These are phyloP conservation scores for Lipophrys pholis DNA, from an alignment of 2,113 vertebrate genomes.

Conservation along the genomic window DNA sequence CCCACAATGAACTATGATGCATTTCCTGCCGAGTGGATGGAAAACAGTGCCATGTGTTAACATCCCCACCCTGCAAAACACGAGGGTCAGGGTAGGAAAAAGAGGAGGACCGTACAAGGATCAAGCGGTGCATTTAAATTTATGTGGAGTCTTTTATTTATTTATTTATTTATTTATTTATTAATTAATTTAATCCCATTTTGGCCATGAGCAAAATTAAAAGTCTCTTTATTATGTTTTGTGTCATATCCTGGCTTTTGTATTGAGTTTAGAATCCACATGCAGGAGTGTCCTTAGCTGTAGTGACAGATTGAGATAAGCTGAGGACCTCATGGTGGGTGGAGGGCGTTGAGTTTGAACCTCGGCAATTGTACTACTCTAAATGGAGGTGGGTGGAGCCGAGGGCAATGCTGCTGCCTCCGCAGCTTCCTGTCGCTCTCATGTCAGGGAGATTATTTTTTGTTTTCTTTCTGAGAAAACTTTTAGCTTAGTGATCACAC, in stretches of 20 bases:
- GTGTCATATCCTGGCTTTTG: not conserved
- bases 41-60: constrained; percentile 96
- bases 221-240: constrained; percentile 23
- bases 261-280: constrained; percentile 27
- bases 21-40: constrained; percentile 95
- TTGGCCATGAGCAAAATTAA: constrained; percentile 22
- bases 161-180: too few species aligned
- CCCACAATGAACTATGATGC: constrained; percentile 97
- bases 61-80: constrained; percentile 91
- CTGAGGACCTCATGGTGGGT: constrained; percentile 53
- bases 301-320: constrained; percentile 43
- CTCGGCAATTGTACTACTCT: constrained; percentile 52
- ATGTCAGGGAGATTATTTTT: constrained; percentile 8
- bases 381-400: constrained; percentile 60
- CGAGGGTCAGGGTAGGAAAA: constrained; percentile 63
- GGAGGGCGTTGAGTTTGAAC: constrained; percentile 52
- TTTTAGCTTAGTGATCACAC: constrained; percentile 6
- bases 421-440: constrained; percentile 64
- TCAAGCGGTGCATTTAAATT: constrained; percentile 18
- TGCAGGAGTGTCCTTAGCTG: constrained; percentile 16
- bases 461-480: constrained; percentile 51
- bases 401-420: constrained; percentile 41
- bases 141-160: constrained; percentile 26
- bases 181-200: constrained; percentile 14
- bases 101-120: constrained; percentile 25